Evolutionary conservation across 2,113 vertebrate genomes (phyloP).

Genomic region (Rhinoderma darwinii): DNA sequence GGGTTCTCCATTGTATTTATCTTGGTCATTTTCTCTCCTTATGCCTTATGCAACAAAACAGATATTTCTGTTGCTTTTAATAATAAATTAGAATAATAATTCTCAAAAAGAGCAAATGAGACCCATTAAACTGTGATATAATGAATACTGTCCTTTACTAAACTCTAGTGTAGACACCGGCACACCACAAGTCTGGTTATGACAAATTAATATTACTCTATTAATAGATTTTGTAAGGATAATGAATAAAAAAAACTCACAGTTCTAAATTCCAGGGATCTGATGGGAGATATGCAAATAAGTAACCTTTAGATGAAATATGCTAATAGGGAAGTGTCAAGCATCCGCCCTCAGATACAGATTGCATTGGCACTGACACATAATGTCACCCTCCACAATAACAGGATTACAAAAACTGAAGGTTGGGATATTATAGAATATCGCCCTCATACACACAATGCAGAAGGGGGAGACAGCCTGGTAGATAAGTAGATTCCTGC

Average conservation of each 20-base stretch:
- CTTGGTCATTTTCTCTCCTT: background rate
- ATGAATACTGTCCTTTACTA: background rate
- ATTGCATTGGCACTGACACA: constrained; percentile 40
- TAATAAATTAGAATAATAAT: background rate
- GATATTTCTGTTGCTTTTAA: background rate
- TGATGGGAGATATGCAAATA: constrained; percentile 41
- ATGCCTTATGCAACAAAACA: background rate
- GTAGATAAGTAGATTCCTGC: background rate
- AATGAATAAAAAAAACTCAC: constrained; percentile 13
- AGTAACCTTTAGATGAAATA: constrained; percentile 48
- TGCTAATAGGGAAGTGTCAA: constrained; percentile 49
- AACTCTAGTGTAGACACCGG: background rate
- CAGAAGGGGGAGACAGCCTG: background rate
- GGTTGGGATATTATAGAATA: constrained; percentile 5
- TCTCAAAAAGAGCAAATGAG: background rate
- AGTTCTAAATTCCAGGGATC: constrained; percentile 5
- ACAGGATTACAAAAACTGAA: background rate
- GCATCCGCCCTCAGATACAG: constrained; percentile 36
- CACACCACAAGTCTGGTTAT: background rate
- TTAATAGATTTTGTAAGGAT: background rate
- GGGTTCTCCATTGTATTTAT: background rate
- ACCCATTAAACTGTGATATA: background rate
- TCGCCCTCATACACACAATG: constrained; percentile 1
- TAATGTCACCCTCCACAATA: constrained; percentile 37
- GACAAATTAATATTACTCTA: constrained; percentile 11